Evolutionary conservation across 2,113 vertebrate genomes (phyloP).

Genomic region (Probosciger aterrimus): DNA sequence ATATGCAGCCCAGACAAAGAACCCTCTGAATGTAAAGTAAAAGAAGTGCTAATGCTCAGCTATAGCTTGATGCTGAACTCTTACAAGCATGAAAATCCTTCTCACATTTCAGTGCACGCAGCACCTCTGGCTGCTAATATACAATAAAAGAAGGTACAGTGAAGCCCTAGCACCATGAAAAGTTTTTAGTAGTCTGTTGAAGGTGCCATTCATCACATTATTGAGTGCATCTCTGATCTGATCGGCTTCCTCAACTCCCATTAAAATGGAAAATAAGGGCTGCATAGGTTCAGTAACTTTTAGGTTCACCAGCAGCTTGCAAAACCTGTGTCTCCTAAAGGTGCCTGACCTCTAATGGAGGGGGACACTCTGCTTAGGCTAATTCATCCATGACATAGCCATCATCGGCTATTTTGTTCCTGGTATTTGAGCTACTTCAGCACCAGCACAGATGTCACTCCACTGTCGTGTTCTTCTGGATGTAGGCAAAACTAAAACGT

Average conservation of each 20-base stretch:
- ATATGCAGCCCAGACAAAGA: not conserved
- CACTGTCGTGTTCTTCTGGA: not conserved
- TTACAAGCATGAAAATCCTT: not conserved
- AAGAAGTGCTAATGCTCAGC: not conserved
- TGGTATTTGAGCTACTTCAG: not conserved
- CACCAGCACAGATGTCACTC: not conserved
- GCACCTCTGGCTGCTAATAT: not conserved
- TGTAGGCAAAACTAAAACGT: rapidly evolving
- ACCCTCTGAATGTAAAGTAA: not conserved
- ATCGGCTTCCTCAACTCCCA: not conserved
- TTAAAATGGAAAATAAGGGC: not conserved
- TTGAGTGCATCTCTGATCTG: not conserved
- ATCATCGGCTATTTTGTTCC: not conserved
- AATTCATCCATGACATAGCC: not conserved
- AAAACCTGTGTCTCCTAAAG: not conserved
- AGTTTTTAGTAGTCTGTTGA: not conserved
- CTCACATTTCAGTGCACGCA: not conserved
- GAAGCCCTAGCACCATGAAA: not conserved
- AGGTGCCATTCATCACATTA: not conserved
- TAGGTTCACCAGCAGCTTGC: not conserved
- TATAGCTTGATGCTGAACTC: not conserved
- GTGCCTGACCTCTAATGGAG: not conserved
- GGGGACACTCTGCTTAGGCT: not conserved
- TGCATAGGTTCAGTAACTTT: not conserved
- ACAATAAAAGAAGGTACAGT: not conserved